These are phyloP conservation scores for Nibea albiflora DNA, from an alignment of 2,113 vertebrate species.

Conservation along the genomic window DNA sequence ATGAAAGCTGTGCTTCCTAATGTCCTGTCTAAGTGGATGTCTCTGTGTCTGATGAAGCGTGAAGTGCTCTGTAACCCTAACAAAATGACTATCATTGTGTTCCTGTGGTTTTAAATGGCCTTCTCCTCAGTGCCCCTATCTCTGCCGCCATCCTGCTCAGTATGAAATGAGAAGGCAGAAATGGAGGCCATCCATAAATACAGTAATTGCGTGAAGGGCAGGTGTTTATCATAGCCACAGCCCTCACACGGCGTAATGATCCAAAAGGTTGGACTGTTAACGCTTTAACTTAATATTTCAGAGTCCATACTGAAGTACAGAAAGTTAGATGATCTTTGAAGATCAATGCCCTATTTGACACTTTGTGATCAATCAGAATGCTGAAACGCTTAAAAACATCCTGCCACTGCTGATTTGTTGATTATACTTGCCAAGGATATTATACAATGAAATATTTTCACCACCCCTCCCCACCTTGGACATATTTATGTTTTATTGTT, in stretches of 20 bases:
- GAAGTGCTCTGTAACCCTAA: conserved; percentile 83
- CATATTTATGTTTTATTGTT: background rate
- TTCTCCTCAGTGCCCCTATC: conserved; percentile 66
- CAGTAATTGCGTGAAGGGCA: conserved; percentile 71
- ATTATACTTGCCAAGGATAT: background rate
- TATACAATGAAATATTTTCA: conserved; percentile 6
- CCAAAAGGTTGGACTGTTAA: conserved; percentile 53
- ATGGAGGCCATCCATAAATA: conserved; percentile 69
- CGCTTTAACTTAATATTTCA: conserved; percentile 43
- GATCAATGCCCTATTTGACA: background rate
- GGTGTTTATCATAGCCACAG: conserved; percentile 65
- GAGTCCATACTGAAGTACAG: conserved; percentile 8
- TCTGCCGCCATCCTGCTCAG: conserved; percentile 64
- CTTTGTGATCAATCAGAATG: conserved; percentile 17
- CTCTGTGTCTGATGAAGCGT: conserved; percentile 80
- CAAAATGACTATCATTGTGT: conserved; percentile 79
- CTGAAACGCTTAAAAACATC: conserved; percentile 1
- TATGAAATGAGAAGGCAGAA: conserved; percentile 61
- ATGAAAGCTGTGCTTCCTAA: conserved; percentile 81
- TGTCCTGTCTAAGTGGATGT: conserved; percentile 82
- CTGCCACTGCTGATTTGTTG: conserved; percentile 22
- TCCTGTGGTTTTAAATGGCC: conserved; percentile 76
- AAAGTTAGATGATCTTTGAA: conserved; percentile 13
- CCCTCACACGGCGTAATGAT: conserved; percentile 47
- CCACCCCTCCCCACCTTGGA: background rate